A percentile compares a stretch with the other conserved stretches of the same genome.
Conservation (phyloP, 2,888 invertebrate species). For the Trichopria drosophilae region DNA sequence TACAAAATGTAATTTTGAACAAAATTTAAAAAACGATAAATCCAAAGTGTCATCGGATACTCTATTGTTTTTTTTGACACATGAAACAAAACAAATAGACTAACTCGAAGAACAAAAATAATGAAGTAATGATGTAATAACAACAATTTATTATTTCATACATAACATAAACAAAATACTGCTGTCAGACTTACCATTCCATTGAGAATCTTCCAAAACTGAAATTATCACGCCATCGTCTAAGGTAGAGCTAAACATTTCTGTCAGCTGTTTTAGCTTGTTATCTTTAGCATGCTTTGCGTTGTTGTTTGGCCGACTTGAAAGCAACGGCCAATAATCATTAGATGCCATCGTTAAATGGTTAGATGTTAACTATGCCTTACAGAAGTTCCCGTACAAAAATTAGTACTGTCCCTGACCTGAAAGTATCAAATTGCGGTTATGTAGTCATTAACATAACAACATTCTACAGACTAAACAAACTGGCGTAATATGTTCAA, state of each 20-base stretch:
- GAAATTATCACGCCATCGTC: conserved; percentile 46
- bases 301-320: conserved; percentile 29
- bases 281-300: conserved; percentile 36
- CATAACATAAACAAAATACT: neutral
- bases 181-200: conserved; percentile 44
- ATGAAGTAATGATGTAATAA: neutral
- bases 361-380: too few relatives aligned
- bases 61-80: too few relatives aligned
- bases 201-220: conserved; percentile 45
- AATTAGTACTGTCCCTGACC: too few relatives aligned
- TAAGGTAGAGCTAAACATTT: conserved; percentile 46
- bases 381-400: too few relatives aligned
- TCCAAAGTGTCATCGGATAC: too few relatives aligned
- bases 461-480: too few relatives aligned
- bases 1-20: too few relatives aligned
- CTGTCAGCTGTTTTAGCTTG: conserved; percentile 38
- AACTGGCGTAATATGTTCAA: too few relatives aligned
- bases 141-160: conserved; percentile 6
- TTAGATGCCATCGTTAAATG: conserved; percentile 42
- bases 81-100: neutral
- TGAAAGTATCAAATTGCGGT: too few relatives aligned
- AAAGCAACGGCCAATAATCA: conserved; percentile 35
- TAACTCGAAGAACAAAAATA: neutral
- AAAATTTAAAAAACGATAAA: too few relatives aligned
- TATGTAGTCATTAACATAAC: too few relatives aligned